phyloP scores from a whole-genome alignment of 2,113 vertebrate species.

The Apodemus sylvaticus region DNA sequence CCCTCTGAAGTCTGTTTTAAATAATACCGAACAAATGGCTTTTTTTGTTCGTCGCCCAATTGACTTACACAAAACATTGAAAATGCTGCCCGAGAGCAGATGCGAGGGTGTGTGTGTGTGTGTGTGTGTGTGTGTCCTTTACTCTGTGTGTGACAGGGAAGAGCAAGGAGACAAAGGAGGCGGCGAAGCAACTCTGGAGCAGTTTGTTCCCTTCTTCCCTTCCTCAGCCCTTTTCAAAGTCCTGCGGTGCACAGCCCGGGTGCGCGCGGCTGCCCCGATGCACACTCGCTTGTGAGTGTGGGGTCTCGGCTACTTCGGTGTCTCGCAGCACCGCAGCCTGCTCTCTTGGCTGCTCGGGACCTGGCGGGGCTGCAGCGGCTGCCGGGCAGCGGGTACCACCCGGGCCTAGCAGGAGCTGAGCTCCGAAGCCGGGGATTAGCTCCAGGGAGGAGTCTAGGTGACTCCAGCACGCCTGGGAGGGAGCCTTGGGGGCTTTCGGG shows the following conservation, averaged over 20 bases:
- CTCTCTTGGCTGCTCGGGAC: background rate
- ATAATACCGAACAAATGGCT: constrained; percentile 83
- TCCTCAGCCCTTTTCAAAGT: constrained; percentile 17
- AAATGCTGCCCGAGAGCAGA: constrained; percentile 87
- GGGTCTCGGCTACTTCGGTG: constrained; percentile 68
- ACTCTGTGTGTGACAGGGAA: constrained; percentile 69
- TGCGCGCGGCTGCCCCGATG: background rate
- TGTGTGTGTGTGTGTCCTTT: constrained; percentile 62
- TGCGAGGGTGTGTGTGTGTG: constrained; percentile 87
- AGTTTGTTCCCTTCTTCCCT: constrained; percentile 79
- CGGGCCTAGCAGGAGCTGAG: background rate
- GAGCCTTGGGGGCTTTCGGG: background rate
- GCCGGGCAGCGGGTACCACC: background rate
- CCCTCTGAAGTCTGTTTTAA: constrained; percentile 85
- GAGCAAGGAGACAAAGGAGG: constrained; percentile 91
- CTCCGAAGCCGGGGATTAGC: rapidly evolving
- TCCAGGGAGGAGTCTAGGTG: background rate
- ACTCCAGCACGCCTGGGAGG: background rate
- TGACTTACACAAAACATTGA: constrained; percentile 87
- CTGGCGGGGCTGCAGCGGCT: background rate
- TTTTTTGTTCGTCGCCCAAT: constrained; percentile 77
- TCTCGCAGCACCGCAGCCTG: constrained; percentile 68
- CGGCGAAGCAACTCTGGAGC: constrained; percentile 87
- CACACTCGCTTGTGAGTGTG: constrained; percentile 22
- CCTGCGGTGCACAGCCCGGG: background rate